phyloP scores from a whole-genome alignment of 92 coral and sea anemone species.

The Phenganax stokvisi region DNA sequence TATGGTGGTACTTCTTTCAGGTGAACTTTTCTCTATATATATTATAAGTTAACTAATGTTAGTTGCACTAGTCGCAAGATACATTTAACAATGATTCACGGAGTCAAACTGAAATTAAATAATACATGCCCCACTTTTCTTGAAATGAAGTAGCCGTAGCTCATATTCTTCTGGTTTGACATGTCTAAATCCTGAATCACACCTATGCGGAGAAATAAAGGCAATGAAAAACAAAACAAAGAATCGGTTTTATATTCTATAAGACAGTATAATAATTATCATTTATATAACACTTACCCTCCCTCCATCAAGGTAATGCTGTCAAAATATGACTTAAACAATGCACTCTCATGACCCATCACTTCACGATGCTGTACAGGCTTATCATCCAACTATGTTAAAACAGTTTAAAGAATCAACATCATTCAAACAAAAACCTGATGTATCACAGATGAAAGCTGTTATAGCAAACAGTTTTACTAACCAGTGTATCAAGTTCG shows the following conservation, averaged over 20 bases:
- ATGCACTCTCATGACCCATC: slow-evolving; percentile 59
- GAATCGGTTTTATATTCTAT: background rate
- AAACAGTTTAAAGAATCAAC: no score
- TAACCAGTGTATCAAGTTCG: slow-evolving; percentile 78
- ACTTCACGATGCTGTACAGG: slow-evolving; percentile 93
- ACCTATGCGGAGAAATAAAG: background rate
- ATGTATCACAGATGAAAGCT: background rate
- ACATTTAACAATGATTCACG: background rate
- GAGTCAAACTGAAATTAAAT: background rate
- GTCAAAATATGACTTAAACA: slow-evolving; percentile 65
- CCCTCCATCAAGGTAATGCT: slow-evolving; percentile 57
- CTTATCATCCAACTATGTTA: slow-evolving; percentile 72
- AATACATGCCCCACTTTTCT: background rate
- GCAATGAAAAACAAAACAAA: background rate
- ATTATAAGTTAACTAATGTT: background rate
- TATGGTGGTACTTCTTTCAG: slow-evolving; percentile 24
- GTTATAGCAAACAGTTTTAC: slow-evolving; percentile 23
- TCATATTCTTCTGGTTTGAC: slow-evolving; percentile 29
- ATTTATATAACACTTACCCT: slow-evolving; percentile 56
- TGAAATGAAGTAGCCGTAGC: slow-evolving; percentile 17
- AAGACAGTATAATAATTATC: no score
- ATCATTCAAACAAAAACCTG: background rate
- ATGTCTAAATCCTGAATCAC: slow-evolving; percentile 37
- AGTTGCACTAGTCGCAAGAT: background rate
- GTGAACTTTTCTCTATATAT: background rate